Percentiles rank a stretch among this genome's conserved stretches.
phyloP scores from a whole-genome alignment of 2,113 vertebrate species.

The Macrotus californicus region DNA sequence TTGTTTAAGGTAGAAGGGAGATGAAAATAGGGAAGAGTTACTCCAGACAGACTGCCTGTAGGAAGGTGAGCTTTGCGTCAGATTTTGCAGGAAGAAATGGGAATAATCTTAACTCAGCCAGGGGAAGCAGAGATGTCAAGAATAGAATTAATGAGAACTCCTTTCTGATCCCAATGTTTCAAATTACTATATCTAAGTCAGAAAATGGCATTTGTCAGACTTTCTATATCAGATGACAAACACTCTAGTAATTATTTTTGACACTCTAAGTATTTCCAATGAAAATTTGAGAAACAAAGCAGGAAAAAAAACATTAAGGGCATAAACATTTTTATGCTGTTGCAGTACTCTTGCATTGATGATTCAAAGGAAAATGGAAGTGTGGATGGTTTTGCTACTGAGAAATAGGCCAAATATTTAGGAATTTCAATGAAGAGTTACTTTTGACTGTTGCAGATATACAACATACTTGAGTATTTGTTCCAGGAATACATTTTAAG shows the following conservation, averaged over 20 bases:
- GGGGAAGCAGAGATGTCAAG: neutral
- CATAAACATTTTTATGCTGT: neutral
- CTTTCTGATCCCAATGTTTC: neutral
- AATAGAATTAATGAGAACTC: neutral
- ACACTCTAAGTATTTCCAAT: neutral
- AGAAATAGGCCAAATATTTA: neutral
- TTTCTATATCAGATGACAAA: neutral
- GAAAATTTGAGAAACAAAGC: neutral
- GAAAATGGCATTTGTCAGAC: neutral
- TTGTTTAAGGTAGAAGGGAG: neutral
- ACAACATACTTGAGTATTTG: neutral
- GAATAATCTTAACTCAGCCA: neutral
- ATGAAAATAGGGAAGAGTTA: neutral
- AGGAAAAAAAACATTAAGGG: neutral
- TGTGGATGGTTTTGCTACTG: neutral
- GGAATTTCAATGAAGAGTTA: neutral
- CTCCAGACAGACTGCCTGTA: neutral
- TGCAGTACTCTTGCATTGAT: neutral
- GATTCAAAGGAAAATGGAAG: neutral
- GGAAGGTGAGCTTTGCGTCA: neutral
- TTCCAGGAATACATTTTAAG: neutral
- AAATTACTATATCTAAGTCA: neutral
- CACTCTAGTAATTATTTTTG: neutral
- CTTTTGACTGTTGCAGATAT: neutral
- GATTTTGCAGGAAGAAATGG: neutral